Evolutionary conservation across 2,797 vertebrate species (phyloP).

Genomic region (Sitta carolinensis): DNA sequence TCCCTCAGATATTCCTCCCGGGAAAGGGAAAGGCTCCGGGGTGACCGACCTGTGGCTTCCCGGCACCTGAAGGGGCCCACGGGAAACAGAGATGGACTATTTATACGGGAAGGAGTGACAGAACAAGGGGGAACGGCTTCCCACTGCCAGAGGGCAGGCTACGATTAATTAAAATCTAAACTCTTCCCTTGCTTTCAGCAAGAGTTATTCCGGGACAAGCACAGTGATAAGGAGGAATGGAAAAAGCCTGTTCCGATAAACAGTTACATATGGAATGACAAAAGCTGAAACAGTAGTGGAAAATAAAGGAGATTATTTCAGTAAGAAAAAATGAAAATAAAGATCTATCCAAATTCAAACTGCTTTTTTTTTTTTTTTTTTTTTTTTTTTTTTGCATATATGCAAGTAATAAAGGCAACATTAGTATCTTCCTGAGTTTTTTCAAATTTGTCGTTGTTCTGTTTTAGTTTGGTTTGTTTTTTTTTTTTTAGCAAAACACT

Average conservation of each 20-base stretch:
- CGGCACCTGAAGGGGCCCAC: too few relatives aligned
- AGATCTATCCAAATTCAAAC: neutral
- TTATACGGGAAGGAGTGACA: too few relatives aligned
- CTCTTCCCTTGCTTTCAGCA: neutral
- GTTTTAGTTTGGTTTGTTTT: too few relatives aligned
- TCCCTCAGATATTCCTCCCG: too few relatives aligned
- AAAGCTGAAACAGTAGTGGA: neutral
- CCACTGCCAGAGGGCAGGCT: neutral
- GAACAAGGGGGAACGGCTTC: too few relatives aligned
- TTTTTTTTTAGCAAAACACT: neutral
- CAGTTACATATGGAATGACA: neutral
- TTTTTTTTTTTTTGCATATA: neutral
- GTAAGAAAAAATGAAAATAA: neutral
- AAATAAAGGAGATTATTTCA: neutral
- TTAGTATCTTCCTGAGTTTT: neutral
- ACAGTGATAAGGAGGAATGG: neutral
- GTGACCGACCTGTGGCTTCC: too few relatives aligned
- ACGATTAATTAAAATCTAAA: too few relatives aligned
- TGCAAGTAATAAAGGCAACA: neutral
- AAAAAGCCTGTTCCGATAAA: neutral
- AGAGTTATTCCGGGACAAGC: neutral
- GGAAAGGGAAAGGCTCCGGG: too few relatives aligned
- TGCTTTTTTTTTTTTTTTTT: neutral
- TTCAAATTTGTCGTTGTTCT: too few relatives aligned
- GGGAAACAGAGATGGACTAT: too few relatives aligned